Percentiles rank a stretch among this genome's conserved stretches.
Conservation (phyloP, 2,113 vertebrate genomes). For the Eleginops maclovinus region DNA sequence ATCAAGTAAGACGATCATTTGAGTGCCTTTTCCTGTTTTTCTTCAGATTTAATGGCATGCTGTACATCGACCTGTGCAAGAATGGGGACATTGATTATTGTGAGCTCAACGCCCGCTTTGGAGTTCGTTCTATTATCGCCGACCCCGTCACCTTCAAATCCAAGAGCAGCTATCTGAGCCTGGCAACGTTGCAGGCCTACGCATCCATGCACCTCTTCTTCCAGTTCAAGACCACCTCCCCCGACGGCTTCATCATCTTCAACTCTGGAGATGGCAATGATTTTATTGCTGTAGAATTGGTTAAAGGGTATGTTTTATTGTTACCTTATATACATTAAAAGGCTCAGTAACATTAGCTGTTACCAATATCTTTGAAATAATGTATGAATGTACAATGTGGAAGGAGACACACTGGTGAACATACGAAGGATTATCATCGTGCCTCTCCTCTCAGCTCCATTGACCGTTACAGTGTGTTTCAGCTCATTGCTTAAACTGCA, state of each 20-base stretch:
- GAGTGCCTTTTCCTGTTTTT: constrained; percentile 10
- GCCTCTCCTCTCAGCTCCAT: too few species aligned
- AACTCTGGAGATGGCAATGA: constrained; percentile 92
- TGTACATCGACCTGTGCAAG: constrained; percentile 99
- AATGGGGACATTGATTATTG: constrained; percentile 98
- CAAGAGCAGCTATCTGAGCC: constrained; percentile 96
- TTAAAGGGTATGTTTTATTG: constrained; percentile 89
- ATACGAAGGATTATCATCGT: too few species aligned
- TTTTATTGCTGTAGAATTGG: constrained; percentile 97
- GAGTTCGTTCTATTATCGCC: constrained; percentile 96
- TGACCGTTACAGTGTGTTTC: too few species aligned
- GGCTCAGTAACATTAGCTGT: too few species aligned
- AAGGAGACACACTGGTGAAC: too few species aligned
- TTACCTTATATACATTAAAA: background rate
- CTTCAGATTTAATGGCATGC: constrained; percentile 94
- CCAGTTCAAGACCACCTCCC: constrained; percentile 98
- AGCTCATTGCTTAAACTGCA: too few species aligned
- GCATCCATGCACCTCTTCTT: constrained; percentile 99
- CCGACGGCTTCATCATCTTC: constrained; percentile 97
- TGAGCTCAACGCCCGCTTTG: constrained; percentile 97
- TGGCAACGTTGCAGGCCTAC: constrained; percentile 97
- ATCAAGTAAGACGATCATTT: background rate
- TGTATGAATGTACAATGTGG: too few species aligned
- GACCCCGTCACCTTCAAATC: constrained; percentile 98
- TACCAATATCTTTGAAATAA: too few species aligned